Base-by-base conservation (phyloP, 1,140 invertebrate species). In the Formica selysi region DNA sequence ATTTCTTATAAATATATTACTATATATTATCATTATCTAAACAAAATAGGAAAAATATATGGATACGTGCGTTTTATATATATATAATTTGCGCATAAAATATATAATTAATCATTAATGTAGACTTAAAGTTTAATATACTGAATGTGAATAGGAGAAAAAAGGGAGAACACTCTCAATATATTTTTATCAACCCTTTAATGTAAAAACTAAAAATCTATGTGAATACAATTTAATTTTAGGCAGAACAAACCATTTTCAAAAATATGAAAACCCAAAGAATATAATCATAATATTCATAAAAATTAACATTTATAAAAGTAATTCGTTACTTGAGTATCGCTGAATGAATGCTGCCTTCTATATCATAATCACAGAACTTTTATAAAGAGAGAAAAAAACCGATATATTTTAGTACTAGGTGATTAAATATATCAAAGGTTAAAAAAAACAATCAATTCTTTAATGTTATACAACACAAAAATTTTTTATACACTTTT, bases 141-240 rank as follows among this genome's bases (percentile, higher is more conserved):
- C 4, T 48, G 29, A 26, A 64, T 32, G n/a, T 65, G 8, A 44
- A 29, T 64, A 62, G 59, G 13, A 48, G 44, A 32, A 78, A 64
- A 32, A 78, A 64, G 26, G 10, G 1, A 36, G 4, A 61, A 76
- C 26, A 44, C 10, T 19, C 19, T 44, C 11, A 16, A 65, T 16
- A 78, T 65, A 54, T n/a, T 65, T 44, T 44, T 44, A 16, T n/a
- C 59, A 65, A 65, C 19, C 5, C 32, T 78, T 78, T 65, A 78
- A 78, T 65, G 11, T 4, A 16, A 76, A 76, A 76, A 76, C 38
- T 62, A 76, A 78, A 78, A 78, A 48, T 19, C 5, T 29, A 22
- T 41, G 6, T 26, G 11, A 38, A 64, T 48, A 64, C n/a, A 57
- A 16, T 51, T 51, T 59, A 16, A 59, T 11, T 22, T 32, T 51